These are phyloP conservation scores for Echinometra lucunter DNA, from an alignment of 53 echinoderm and acorn worm genomes.

Conservation along the genomic window DNA sequence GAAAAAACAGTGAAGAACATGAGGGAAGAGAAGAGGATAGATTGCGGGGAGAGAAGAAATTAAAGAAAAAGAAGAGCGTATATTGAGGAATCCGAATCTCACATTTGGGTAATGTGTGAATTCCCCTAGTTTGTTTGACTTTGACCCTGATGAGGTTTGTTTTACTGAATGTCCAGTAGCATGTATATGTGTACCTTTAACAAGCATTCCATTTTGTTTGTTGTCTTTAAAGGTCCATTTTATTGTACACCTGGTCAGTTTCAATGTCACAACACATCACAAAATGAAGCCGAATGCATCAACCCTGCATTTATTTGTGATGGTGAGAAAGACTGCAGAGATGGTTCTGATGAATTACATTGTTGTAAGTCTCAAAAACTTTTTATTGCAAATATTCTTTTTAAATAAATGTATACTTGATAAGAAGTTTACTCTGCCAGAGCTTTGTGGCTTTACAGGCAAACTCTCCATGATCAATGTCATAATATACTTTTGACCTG, in stretches of 20 bases:
- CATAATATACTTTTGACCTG: background rate
- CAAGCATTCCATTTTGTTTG: background rate
- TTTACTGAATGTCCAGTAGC: background rate
- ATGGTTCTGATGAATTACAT: slow-evolving; percentile 69
- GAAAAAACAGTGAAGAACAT: no score
- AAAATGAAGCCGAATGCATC: slow-evolving; percentile 73
- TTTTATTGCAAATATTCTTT: background rate
- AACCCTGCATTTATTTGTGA: slow-evolving; percentile 77
- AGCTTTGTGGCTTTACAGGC: background rate
- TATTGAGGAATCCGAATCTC: no score
- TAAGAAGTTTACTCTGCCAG: background rate
- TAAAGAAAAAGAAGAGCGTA: no score
- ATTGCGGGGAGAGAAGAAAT: no score
- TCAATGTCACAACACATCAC: slow-evolving; percentile 77
- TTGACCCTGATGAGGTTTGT: background rate
- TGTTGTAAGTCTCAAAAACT: slow-evolving; percentile 57
- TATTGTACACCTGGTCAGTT: slow-evolving; percentile 85
- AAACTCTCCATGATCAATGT: no score
- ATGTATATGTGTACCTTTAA: background rate
- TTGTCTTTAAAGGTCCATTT: slow-evolving; percentile 71
- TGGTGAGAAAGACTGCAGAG: slow-evolving; percentile 78
- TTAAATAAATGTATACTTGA: background rate
- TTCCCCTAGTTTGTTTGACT: background rate
- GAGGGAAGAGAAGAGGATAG: no score
- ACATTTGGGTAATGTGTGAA: background rate